phyloP scores from a whole-genome alignment of 2,113 vertebrate species.

The Perccottus glenii region DNA sequence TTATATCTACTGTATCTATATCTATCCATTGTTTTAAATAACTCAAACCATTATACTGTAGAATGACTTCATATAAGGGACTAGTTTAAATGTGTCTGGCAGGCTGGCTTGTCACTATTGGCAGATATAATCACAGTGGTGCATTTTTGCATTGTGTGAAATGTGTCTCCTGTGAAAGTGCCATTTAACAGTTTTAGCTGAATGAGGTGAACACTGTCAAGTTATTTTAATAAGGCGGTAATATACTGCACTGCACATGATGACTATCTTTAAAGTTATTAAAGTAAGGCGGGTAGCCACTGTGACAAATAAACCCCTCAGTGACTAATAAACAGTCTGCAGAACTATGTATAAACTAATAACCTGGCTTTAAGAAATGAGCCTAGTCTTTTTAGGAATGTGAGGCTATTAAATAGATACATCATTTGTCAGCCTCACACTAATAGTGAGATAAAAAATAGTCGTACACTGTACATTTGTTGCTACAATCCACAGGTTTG shows the following conservation, averaged over 20 bases:
- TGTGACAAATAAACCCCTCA: conserved; percentile 7
- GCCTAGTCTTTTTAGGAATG: conserved; percentile 23
- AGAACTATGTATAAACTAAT: conserved; percentile 19
- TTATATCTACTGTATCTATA: too few species aligned
- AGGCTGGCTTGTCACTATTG: background rate
- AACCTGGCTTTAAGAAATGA: conserved; percentile 38
- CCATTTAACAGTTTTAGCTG: conserved; percentile 7
- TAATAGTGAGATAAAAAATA: conserved; percentile 27
- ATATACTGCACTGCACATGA: background rate
- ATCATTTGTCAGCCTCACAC: conserved; percentile 30
- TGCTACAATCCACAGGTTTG: conserved; percentile 21
- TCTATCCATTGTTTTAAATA: background rate
- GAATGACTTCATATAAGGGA: background rate
- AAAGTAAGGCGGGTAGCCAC: conserved; percentile 5
- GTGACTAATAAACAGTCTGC: conserved; percentile 7
- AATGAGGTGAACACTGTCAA: conserved; percentile 3
- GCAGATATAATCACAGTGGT: background rate
- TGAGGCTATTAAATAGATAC: conserved; percentile 35
- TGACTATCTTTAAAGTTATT: background rate
- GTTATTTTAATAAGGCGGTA: background rate
- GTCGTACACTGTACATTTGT: conserved; percentile 16
- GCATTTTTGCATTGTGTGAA: background rate
- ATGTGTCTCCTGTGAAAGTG: background rate
- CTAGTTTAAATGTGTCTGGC: background rate
- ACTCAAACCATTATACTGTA: background rate